Percentiles rank a stretch among this genome's conserved stretches.
phyloP scores from a whole-genome alignment of 2,113 vertebrate species.

The Lagopus muta region DNA sequence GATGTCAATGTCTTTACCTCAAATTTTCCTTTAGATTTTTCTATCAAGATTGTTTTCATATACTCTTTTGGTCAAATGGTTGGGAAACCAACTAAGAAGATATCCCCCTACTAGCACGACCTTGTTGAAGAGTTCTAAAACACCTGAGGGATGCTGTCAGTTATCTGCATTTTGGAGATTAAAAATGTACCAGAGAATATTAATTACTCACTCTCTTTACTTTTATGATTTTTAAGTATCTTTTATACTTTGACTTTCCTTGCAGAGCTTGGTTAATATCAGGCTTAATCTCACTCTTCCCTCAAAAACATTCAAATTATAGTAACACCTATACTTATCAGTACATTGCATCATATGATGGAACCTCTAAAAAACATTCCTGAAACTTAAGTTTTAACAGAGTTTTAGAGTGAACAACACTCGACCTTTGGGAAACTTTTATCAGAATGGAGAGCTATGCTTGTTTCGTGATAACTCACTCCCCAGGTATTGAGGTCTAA shows the following conservation, averaged over 20 bases:
- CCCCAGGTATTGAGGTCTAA: conserved; percentile 8
- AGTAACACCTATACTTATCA: not conserved
- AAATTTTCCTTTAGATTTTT: not conserved
- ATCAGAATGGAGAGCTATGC: not conserved
- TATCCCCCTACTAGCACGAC: not conserved
- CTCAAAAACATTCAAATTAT: not conserved
- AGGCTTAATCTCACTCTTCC: not conserved
- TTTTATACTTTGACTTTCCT: not conserved
- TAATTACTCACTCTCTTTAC: not conserved
- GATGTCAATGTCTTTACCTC: not conserved
- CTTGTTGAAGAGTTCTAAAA: not conserved
- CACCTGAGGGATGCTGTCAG: not conserved
- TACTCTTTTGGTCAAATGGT: not conserved
- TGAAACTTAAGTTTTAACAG: not conserved
- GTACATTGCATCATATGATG: not conserved
- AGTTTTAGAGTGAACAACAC: not conserved
- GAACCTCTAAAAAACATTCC: not conserved
- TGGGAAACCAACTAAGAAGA: not conserved
- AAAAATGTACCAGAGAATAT: not conserved
- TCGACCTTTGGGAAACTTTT: not conserved
- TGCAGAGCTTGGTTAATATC: not conserved
- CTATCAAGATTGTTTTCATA: not conserved
- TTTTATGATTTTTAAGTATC: not conserved
- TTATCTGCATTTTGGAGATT: not conserved
- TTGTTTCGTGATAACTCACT: conserved; percentile 34